These are phyloP conservation scores for Scopus umbretta DNA, from an alignment of 2,113 vertebrate genomes.

Conservation along the genomic window DNA sequence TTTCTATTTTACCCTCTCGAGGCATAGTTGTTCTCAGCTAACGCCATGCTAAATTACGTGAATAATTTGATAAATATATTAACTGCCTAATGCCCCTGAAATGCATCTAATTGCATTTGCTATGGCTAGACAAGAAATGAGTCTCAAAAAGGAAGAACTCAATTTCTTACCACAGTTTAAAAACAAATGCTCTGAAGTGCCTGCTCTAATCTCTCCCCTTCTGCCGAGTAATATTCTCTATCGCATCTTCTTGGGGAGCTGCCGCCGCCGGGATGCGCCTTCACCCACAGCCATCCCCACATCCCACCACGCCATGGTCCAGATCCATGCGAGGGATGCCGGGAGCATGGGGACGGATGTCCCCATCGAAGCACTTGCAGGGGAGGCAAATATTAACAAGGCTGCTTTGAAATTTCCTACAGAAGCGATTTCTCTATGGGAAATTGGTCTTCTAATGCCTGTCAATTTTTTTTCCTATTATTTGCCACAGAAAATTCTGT, in stretches of 20 bases:
- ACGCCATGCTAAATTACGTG: constrained; percentile 8
- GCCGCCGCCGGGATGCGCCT: background rate
- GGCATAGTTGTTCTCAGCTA: background rate
- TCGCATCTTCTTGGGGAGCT: background rate
- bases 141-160: background rate
- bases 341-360: background rate
- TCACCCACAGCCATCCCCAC: fast-evolving
- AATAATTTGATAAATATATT: constrained; percentile 59
- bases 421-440: background rate
- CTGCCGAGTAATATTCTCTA: background rate
- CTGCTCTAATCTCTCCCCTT: background rate
- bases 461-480: background rate
- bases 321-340: background rate
- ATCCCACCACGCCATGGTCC: background rate
- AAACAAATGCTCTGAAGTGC: background rate
- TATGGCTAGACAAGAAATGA: constrained; percentile 17
- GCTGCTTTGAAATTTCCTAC: background rate
- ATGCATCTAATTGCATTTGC: constrained; percentile 53
- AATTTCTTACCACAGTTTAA: background rate
- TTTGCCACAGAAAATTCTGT: background rate
- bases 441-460: background rate
- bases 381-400: background rate
- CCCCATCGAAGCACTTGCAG: background rate
- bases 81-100: constrained; percentile 51
- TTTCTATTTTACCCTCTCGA: background rate